A percentile compares a stretch with the other conserved stretches of the same genome.
Conservation (phyloP, 2,797 vertebrate species). For the Oreochromis grahami region DNA sequence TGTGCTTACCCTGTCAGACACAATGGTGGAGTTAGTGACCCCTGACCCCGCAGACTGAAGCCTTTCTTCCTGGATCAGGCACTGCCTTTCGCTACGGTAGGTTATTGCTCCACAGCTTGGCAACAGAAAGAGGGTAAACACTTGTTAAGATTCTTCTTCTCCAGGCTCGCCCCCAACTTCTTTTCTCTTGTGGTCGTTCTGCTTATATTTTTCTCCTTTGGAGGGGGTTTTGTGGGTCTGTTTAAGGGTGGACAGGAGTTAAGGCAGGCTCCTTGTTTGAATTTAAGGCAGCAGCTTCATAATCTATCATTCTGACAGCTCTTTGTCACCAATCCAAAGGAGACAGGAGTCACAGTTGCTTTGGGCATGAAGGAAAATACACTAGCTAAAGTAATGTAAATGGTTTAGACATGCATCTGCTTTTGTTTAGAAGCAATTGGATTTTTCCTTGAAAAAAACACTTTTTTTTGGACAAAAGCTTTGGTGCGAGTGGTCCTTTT, state of each 20-base stretch:
- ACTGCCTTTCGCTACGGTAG: constrained; percentile 73
- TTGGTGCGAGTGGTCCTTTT: not conserved
- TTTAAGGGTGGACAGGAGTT: constrained; percentile 61
- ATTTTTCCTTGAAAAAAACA: not conserved
- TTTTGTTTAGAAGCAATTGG: constrained; percentile 22
- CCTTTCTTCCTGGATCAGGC: constrained; percentile 79
- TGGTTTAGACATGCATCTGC: constrained; percentile 42
- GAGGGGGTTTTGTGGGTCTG: constrained; percentile 34
- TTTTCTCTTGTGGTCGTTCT: constrained; percentile 41
- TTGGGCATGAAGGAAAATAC: constrained; percentile 22
- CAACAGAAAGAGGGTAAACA: constrained; percentile 77
- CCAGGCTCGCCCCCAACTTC: constrained; percentile 41
- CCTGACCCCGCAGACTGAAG: constrained; percentile 74
- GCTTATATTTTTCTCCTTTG: constrained; percentile 41
- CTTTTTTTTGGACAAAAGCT: not conserved
- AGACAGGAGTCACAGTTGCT: constrained; percentile 37
- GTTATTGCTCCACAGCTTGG: constrained; percentile 75
- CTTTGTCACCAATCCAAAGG: constrained; percentile 60
- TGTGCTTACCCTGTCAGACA: constrained; percentile 80
- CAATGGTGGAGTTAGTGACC: constrained; percentile 85
- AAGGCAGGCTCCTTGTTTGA: constrained; percentile 54
- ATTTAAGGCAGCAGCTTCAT: constrained; percentile 59
- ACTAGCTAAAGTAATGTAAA: constrained; percentile 39
- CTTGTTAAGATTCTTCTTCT: constrained; percentile 76
- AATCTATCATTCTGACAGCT: constrained; percentile 69